Evolutionary conservation across 2,113 vertebrate species (phyloP), one percentile per base, ranked within the genome.

Genomic region (Callithrix jacchus): DNA sequence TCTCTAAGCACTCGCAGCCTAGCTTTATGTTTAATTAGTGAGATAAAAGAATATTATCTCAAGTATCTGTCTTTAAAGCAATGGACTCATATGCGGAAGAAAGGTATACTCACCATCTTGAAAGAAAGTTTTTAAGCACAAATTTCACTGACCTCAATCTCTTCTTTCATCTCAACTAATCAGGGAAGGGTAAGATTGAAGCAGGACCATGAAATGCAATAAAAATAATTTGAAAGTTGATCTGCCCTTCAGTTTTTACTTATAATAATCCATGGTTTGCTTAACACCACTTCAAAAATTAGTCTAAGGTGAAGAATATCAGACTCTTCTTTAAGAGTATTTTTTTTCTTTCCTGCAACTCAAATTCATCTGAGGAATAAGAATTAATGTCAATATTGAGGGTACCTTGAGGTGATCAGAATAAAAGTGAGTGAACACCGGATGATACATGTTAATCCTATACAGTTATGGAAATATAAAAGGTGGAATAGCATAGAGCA

Each of bases 21-120:
- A 73, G 68, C 87, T 96, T 89, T 96, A 49, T 89, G 89, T 86
- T 80, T 88, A 94, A 95, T 97, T 97, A 97, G 96, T 66, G 74
- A 88, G 73, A 84, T 85, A 73, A 76, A 94, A 66, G 74, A 84
- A 86, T 61, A 90, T 64, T 68, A 94, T 87, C 86, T 96, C 54
- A 90, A 91, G 37, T 61, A 49, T 79, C 77, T 79, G 61, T 66
- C 76, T 96, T 94, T 87, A 82, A 93, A 97, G 80, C 86, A 92
- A 80, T 94, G 70, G 88, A 27, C 40, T 88, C 42, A 23, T 61
- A 77, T 52, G 45, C 20, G 32, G 58, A 93, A 90, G 42, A 90
- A 94, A 93, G 64, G 2, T 42, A 42, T 81, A 37, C 70, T 89
- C 20, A 5, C 79, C 25, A 35, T 87, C 49, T 76, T 94, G 87